Percentiles rank a stretch among this genome's conserved stretches.
Conservation (phyloP, 2,797 vertebrate species). For the Diplodus sargus region DNA sequence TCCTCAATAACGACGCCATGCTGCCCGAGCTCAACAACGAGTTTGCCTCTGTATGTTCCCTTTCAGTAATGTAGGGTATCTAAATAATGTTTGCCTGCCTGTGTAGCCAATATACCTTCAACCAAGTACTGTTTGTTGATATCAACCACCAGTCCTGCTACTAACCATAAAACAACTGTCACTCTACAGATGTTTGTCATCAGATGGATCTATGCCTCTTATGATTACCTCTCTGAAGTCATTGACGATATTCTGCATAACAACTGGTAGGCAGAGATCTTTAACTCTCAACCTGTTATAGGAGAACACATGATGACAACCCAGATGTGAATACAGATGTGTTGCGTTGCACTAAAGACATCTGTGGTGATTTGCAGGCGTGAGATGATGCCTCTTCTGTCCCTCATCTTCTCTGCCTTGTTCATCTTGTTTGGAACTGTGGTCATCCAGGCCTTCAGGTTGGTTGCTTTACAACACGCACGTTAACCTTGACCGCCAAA, state of each 20-base stretch:
- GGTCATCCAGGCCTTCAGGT: slow-evolving; percentile 98
- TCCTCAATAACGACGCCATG: slow-evolving; percentile 89
- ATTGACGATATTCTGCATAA: slow-evolving; percentile 93
- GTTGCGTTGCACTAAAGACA: slow-evolving; percentile 1
- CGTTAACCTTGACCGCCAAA: neutral
- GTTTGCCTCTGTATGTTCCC: slow-evolving; percentile 90
- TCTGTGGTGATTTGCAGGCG: slow-evolving; percentile 84
- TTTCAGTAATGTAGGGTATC: neutral
- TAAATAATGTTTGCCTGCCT: neutral
- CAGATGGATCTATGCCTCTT: slow-evolving; percentile 89
- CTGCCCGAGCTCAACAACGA: slow-evolving; percentile 93
- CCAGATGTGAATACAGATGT: neutral
- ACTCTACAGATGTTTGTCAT: slow-evolving; percentile 90
- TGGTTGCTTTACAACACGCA: slow-evolving; percentile 10
- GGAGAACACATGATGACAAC: neutral
- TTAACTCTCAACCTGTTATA: neutral
- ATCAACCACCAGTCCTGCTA: neutral
- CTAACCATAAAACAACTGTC: slow-evolving; percentile 8
- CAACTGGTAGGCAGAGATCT: slow-evolving; percentile 88
- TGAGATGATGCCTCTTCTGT: slow-evolving; percentile 98
- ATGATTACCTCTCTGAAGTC: slow-evolving; percentile 90
- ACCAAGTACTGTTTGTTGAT: neutral
- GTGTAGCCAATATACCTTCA: neutral
- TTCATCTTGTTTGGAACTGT: slow-evolving; percentile 98
- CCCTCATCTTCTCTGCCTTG: slow-evolving; percentile 95